Evolutionary conservation across 2,113 vertebrate genomes (phyloP), one percentile per base, ranked within the genome.

Genomic region (Atractosteus spatula): DNA sequence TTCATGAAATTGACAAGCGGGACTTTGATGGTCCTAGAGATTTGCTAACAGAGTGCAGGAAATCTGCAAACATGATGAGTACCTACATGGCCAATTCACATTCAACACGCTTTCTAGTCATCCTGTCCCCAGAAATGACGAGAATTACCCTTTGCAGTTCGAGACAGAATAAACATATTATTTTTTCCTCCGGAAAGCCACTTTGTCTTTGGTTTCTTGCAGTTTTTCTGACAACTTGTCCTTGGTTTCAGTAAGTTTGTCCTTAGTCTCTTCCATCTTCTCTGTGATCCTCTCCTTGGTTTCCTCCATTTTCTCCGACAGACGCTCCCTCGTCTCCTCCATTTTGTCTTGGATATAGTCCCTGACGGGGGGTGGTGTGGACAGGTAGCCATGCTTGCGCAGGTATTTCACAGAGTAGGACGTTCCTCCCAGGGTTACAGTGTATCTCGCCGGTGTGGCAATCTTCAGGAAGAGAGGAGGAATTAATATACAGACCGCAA

Each of bases 151-250:
- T 3, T n/a, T 3, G 5, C 57, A 59, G 5, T n/a, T 13, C 57
- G 14, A 6, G 12, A n/a, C 4, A 8, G 29, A 69, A 55, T 12
- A 2, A 44, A 11, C 13, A 73, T 94, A 95, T 61, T 98, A 93
- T 3, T 89, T 86, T 80, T 96, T 96, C 86, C 97, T 98, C 78
- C 94, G 92, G 77, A 98, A 96, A 13, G 95, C 92, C 78, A 99
- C 94, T 88, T 96, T 94, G 78, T 93, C 96, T 95, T 98, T 98
- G 83, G 96, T 98, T 88, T 96, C 96, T 63, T 95, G 93, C 57
- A 97, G 83, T 74, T 95, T 97, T 80, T 86, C 91, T 4, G 91
- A 89, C 2, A 93, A 29, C 73, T 91, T 91, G 78, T 89, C 91
- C 71, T 90, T 84, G 2, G 84, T 86, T 72, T 83, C 93, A 16